Evolutionary conservation across 2,797 vertebrate species (phyloP), one percentile per base, ranked within the genome.

Genomic region (Galaxias olidus): DNA sequence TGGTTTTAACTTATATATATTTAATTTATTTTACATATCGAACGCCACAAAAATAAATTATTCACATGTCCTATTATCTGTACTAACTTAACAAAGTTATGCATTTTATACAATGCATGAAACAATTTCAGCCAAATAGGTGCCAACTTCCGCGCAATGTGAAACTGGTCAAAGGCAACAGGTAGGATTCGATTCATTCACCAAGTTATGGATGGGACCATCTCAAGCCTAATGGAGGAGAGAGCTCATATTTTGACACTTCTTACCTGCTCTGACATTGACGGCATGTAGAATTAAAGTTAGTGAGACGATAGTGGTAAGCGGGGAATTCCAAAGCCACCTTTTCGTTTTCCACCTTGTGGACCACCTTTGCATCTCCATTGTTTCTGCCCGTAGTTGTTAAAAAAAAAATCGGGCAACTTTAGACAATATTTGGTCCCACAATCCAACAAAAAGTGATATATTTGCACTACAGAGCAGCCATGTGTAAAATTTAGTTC

Each of bases 311-410:
- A 86, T 69, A 59, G 90, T 72, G 63, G 89, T 83, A 44, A 93
- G 50, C 79, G 90, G 84, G 78, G 92, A 91, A 82, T 94, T 90
- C 94, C 93, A 90, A 75, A 89, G 86, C 87, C 93, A 93, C 85
- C 93, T 90, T 92, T 93, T 95, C 94, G 94, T 97, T 91, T 94
- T 97, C 95, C 96, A 96, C 91, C 94, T 93, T 77, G 94, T 90
- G 89, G 88, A 93, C 94, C 96, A 94, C 73, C 86, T 93, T 87
- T 92, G 90, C 94, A 92, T 92, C 90, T 95, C 94, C 93, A 94
- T 95, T 86, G 80, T 88, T 77, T 84, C 79, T 80, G 79, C 89
- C 89, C 91, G 72, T 75, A 49, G 83, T 74, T 65, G 83, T 66
- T 77, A 86, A 72, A 73, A 84, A 86, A 72, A 73, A 84, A 81